These are phyloP conservation scores for Doris montereyensis DNA, from an alignment of 2,888 invertebrate species.

Conservation along the genomic window DNA sequence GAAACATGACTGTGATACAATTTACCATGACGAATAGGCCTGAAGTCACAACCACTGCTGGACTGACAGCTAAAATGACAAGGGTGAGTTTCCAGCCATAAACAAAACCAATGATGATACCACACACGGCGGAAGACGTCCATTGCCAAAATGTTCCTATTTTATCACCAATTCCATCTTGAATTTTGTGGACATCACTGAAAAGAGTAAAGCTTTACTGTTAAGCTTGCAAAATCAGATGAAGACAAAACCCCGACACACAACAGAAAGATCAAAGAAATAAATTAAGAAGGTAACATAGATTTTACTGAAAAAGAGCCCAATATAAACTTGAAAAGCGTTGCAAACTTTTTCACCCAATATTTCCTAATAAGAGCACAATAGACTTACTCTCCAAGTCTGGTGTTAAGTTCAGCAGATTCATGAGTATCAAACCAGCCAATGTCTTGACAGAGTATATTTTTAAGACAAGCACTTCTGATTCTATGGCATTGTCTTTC, in stretches of 20 bases:
- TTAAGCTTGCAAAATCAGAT: too few relatives aligned
- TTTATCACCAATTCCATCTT: conserved; percentile 89
- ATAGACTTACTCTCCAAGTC: not conserved
- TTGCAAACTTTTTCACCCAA: too few relatives aligned
- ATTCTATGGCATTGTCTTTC: not conserved
- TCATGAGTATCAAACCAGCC: not conserved
- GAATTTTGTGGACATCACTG: conserved; percentile 76
- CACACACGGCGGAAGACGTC: conserved; percentile 77
- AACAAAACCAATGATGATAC: conserved; percentile 24
- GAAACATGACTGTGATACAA: too few relatives aligned
- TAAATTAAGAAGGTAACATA: too few relatives aligned
- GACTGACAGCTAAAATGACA: conserved; percentile 83
- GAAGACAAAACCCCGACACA: too few relatives aligned
- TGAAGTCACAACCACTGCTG: not conserved
- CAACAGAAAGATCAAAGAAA: too few relatives aligned
- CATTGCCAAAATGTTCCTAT: conserved; percentile 82
- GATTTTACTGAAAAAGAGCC: too few relatives aligned
- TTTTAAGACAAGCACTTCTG: not conserved
- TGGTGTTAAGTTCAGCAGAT: not conserved
- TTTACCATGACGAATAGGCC: conserved; percentile 13
- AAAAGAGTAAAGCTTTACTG: too few relatives aligned
- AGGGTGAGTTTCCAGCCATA: conserved; percentile 68
- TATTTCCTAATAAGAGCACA: too few relatives aligned
- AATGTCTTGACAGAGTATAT: not conserved
- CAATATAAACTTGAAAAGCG: too few relatives aligned